These are phyloP conservation scores for Oryzaephilus surinamensis DNA, from an alignment of 1,140 invertebrate species.

Conservation along the genomic window DNA sequence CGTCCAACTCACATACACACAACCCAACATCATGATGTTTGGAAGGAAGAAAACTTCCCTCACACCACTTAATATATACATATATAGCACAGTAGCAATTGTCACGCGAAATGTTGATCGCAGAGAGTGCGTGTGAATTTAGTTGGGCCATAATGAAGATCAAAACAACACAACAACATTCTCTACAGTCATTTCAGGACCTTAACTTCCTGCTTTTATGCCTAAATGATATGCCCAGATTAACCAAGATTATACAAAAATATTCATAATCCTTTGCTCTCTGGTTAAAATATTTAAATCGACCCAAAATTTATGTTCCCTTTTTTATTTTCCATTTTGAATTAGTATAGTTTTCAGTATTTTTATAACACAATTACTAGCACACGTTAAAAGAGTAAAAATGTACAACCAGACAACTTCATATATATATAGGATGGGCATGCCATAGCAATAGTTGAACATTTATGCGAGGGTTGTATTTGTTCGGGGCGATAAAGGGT, in stretches of 20 bases:
- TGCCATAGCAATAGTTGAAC: too few relatives aligned
- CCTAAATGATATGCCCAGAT: too few relatives aligned
- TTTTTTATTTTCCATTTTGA: too few relatives aligned
- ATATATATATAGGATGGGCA: too few relatives aligned
- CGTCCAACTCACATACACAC: constrained; percentile 13
- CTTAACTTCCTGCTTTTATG: constrained; percentile 17
- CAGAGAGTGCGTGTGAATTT: constrained; percentile 23
- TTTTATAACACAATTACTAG: too few relatives aligned
- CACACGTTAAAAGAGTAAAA: too few relatives aligned
- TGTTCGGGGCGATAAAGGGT: constrained; percentile 36
- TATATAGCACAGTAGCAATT: constrained; percentile 19
- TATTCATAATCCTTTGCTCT: too few relatives aligned
- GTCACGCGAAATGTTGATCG: constrained; percentile 23
- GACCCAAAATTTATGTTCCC: too few relatives aligned
- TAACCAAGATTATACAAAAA: too few relatives aligned
- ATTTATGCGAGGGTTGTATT: constrained; percentile 34
- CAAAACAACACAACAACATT: constrained; percentile 18
- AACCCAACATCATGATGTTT: background rate
- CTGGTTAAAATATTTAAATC: too few relatives aligned
- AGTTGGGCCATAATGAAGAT: constrained; percentile 21
- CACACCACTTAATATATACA: constrained; percentile 3
- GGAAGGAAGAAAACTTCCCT: background rate
- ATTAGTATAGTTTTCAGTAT: too few relatives aligned
- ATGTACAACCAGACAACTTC: too few relatives aligned
- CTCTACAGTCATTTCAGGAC: constrained; percentile 16